Evolutionary conservation across 2,888 invertebrate species (phyloP).

Genomic region (Cheilosia soror): DNA sequence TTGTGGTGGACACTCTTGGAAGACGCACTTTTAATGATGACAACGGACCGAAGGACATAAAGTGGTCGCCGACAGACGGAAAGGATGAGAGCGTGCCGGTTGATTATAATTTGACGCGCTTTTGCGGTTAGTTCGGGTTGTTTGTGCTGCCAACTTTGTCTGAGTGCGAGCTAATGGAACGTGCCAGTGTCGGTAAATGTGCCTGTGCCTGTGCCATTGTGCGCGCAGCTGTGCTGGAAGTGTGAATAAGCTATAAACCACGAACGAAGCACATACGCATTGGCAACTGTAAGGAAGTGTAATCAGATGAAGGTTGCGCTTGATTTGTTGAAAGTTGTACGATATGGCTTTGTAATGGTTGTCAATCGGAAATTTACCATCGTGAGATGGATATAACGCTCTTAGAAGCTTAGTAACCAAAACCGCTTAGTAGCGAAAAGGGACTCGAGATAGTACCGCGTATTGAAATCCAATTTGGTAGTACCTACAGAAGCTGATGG

Average conservation of each 20-base stretch:
- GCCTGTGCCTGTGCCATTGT: no score
- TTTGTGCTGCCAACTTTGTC: conserved; percentile 25
- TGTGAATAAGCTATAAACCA: conserved; percentile 22
- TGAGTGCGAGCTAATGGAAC: conserved; percentile 11
- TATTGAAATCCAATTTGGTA: no score
- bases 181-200: conserved; percentile 5
- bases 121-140: conserved; percentile 8
- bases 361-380: neutral
- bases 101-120: conserved; percentile 21
- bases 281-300: neutral
- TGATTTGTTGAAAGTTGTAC: neutral
- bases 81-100: conserved; percentile 8
- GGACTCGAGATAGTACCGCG: no score
- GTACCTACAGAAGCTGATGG: no score
- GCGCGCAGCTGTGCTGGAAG: neutral
- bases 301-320: neutral
- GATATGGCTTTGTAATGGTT: neutral
- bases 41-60: conserved; percentile 44
- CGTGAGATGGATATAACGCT: no score
- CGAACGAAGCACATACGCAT: conserved; percentile 14
- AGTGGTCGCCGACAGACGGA: conserved; percentile 18
- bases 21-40: conserved; percentile 26
- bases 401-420: no score
- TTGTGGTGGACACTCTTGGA: conserved; percentile 37
- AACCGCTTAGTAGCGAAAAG: no score